A percentile compares a stretch with the other conserved stretches of the same genome.
These are phyloP conservation scores for Porites australiensis DNA, from an alignment of 64 coral and sea anemone species.

Conservation along the genomic window DNA sequence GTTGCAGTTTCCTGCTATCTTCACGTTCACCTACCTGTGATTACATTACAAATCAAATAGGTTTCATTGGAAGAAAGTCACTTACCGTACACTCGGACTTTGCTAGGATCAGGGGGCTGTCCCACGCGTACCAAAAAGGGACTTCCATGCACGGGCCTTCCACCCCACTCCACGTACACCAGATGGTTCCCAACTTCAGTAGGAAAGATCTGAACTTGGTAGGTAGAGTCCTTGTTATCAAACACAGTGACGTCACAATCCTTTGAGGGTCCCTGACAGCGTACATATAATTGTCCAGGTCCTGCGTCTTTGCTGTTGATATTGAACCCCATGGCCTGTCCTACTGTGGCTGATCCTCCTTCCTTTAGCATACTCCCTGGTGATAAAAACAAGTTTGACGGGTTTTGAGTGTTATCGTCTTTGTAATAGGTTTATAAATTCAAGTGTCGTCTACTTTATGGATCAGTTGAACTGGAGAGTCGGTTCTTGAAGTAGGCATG, in stretches of 20 bases:
- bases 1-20: no score
- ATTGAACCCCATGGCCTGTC: conserved; percentile 90
- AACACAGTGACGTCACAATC: conserved; percentile 96
- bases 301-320: conserved; percentile 82
- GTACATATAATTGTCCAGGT: conserved; percentile 83
- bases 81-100: conserved; percentile 76
- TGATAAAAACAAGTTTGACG: conserved; percentile 12
- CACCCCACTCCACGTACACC: conserved; percentile 91
- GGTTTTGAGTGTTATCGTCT: not conserved
- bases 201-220: conserved; percentile 87
- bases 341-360: conserved; percentile 62
- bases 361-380: conserved; percentile 53
- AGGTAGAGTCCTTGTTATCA: conserved; percentile 95
- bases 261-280: conserved; percentile 87
- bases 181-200: conserved; percentile 86
- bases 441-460: not conserved
- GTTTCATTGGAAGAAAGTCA: not conserved
- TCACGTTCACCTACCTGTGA: no score
- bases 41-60: no score
- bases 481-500: not conserved
- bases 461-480: not conserved
- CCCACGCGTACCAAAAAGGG: conserved; percentile 95
- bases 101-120: conserved; percentile 79
- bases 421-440: not conserved
- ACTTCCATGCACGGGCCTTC: conserved; percentile 81